These are phyloP conservation scores for Odontocerum albicorne DNA, from an alignment of 2,888 invertebrate genomes.

Conservation along the genomic window DNA sequence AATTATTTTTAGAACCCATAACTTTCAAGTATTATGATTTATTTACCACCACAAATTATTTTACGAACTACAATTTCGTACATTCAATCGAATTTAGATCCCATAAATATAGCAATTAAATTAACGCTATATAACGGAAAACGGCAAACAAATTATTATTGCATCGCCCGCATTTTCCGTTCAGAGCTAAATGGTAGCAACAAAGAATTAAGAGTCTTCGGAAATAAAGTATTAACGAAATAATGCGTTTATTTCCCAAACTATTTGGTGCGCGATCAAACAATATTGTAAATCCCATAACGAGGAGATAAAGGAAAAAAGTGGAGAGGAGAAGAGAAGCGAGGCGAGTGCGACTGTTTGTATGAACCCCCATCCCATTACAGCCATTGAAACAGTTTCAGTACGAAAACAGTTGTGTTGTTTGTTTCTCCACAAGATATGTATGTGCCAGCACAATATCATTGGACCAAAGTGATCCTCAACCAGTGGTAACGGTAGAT, in stretches of 20 bases:
- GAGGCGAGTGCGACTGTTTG: conserved; percentile 31
- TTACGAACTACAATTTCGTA: no score
- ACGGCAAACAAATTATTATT: conserved; percentile 9
- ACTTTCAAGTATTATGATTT: no score
- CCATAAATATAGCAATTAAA: conserved; percentile 32
- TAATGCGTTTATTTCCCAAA: conserved; percentile 28
- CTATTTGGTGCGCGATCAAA: conserved; percentile 26
- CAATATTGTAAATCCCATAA: conserved; percentile 32
- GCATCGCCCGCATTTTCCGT: conserved; percentile 29
- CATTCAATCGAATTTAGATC: conserved; percentile 28
- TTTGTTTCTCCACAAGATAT: conserved; percentile 22
- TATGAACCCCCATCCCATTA: conserved; percentile 35
- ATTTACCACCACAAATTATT: no score
- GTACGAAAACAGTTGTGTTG: conserved; percentile 31
- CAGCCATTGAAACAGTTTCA: conserved; percentile 28
- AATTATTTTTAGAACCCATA: no score
- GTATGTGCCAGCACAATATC: background rate
- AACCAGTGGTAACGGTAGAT: no score
- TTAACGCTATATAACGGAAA: conserved; percentile 9
- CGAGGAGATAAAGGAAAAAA: conserved; percentile 29
- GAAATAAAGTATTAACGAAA: background rate
- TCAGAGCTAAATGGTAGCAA: conserved; percentile 10
- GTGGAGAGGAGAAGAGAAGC: no score
- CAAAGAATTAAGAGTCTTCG: conserved; percentile 16
- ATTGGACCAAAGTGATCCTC: background rate